Percentiles rank a stretch among this genome's conserved stretches.
These are phyloP conservation scores for Cyrtodaria siliqua DNA, from an alignment of 2,888 invertebrate species.

Conservation along the genomic window DNA sequence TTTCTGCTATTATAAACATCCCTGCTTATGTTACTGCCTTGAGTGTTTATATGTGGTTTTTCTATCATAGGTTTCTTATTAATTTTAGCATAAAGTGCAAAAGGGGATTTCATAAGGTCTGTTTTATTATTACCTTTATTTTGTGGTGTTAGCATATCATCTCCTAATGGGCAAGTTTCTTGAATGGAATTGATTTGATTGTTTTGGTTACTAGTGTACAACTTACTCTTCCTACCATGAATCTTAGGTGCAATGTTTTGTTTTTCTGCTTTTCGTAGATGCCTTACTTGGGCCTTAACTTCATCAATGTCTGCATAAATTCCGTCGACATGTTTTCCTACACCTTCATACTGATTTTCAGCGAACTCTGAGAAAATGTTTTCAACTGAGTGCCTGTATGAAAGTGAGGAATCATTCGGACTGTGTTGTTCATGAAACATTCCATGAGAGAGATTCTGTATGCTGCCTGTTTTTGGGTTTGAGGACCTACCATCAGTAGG, in stretches of 20 bases:
- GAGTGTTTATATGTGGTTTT: not conserved
- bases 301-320: conserved; percentile 58
- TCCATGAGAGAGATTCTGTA: conserved; percentile 10
- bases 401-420: not conserved
- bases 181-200: conserved; percentile 8
- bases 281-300: conserved; percentile 9
- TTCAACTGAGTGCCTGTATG: conserved; percentile 3
- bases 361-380: not conserved
- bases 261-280: not conserved
- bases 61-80: conserved; percentile 17
- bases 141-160: too few relatives aligned
- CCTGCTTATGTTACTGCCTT: not conserved
- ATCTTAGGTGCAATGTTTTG: conserved; percentile 23
- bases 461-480: conserved; percentile 4
- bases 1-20: too few relatives aligned
- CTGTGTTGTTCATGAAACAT: not conserved
- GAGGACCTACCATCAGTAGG: not conserved
- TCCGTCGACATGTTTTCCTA: conserved; percentile 13
- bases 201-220: conserved; percentile 31
- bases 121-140: too few relatives aligned
- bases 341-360: not conserved
- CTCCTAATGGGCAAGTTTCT: too few relatives aligned
- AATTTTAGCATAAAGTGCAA: conserved; percentile 38
- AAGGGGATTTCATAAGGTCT: too few relatives aligned
- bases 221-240: conserved; percentile 56